phyloP scores from a whole-genome alignment of 2,113 vertebrate genomes.

The Struthio camelus region DNA sequence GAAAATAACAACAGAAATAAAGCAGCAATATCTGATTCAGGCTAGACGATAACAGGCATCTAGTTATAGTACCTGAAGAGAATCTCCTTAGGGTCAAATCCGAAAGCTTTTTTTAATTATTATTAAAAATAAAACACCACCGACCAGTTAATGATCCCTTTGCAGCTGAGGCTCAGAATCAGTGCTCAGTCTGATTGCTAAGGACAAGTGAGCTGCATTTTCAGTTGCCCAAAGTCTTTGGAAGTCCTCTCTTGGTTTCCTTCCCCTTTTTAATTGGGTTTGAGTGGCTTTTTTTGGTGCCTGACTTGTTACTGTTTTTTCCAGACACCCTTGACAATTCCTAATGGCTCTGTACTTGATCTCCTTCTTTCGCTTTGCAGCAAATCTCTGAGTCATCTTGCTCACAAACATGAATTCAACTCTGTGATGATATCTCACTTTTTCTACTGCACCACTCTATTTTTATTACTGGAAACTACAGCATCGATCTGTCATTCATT shows the following conservation, averaged over 20 bases:
- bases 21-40: not conserved
- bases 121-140: too few species aligned
- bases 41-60: not conserved
- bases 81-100: not conserved
- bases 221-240: not conserved
- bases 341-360: not conserved
- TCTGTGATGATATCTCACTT: not conserved
- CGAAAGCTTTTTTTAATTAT: not conserved
- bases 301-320: not conserved
- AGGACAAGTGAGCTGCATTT: not conserved
- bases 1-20: not conserved
- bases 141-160: accelerated
- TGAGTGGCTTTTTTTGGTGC: not conserved
- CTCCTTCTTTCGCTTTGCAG: not conserved
- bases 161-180: not conserved
- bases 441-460: not conserved
- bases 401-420: not conserved
- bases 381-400: not conserved
- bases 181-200: not conserved
- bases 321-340: not conserved
- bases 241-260: not conserved
- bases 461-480: not conserved
- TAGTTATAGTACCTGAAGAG: not conserved
- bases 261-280: not conserved
- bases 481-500: not conserved